Conservation (phyloP, 2,888 invertebrate genomes). For the Ceratothoa steindachneri region DNA sequence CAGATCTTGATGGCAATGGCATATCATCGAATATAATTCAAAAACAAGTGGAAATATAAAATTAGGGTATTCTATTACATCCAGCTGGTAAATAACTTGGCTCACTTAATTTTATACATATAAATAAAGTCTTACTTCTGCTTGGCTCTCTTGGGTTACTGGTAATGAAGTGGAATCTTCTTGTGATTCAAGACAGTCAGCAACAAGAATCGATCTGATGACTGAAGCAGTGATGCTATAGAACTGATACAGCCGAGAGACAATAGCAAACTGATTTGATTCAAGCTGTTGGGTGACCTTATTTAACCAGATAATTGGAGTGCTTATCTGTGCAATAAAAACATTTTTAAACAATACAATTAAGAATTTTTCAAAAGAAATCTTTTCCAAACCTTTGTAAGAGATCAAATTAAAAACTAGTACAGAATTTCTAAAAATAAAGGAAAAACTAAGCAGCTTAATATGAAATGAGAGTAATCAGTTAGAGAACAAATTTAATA, state of each 20-base stretch:
- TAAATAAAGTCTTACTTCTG: neutral
- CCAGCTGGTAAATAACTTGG: too few relatives aligned
- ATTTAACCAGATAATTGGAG: constrained; percentile 73
- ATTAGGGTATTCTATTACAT: too few relatives aligned
- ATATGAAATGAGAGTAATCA: neutral
- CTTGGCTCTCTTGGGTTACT: neutral
- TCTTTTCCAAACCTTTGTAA: too few relatives aligned
- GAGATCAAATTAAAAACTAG: too few relatives aligned
- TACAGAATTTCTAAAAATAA: too few relatives aligned
- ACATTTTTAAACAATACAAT: too few relatives aligned
- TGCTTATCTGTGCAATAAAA: constrained; percentile 67
- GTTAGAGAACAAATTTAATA: too few relatives aligned
- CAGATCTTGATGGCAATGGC: too few relatives aligned
- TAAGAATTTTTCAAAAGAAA: too few relatives aligned
- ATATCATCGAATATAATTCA: too few relatives aligned
- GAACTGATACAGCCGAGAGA: constrained; percentile 66
- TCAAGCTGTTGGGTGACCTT: constrained; percentile 75
- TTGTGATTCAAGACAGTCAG: constrained; percentile 59
- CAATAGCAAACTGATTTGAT: constrained; percentile 73
- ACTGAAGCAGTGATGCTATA: constrained; percentile 71
- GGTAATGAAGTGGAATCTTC: neutral
- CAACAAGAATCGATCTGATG: constrained; percentile 70
- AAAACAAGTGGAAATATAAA: too few relatives aligned
- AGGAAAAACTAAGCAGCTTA: neutral
- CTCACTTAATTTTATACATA: too few relatives aligned